These are phyloP conservation scores for Philereme transversata DNA, from an alignment of 2,888 invertebrate species.

Conservation along the genomic window DNA sequence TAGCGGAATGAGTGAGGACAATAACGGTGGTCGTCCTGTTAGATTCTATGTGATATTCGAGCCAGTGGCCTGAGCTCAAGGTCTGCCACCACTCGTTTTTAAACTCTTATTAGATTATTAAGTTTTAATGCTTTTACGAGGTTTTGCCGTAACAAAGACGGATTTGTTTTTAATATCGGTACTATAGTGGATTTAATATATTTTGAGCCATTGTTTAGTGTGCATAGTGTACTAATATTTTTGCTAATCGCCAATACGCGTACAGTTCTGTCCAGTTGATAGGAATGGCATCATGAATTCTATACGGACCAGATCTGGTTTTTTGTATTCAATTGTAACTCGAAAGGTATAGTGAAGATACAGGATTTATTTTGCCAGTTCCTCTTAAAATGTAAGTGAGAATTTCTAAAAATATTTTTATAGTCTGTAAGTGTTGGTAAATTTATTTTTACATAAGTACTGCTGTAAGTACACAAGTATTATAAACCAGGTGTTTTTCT, in stretches of 20 bases:
- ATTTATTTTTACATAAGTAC: constrained; percentile 74
- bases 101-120: constrained; percentile 70
- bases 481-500: constrained; percentile 49
- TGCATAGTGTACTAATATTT: constrained; percentile 80
- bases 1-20: constrained; percentile 75
- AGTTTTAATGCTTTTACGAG: constrained; percentile 74
- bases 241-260: constrained; percentile 71
- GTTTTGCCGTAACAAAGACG: constrained; percentile 65
- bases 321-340: constrained; percentile 61
- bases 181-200: constrained; percentile 79
- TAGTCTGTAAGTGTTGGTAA: constrained; percentile 79
- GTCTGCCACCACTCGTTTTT: constrained; percentile 60
- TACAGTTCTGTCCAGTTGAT: constrained; percentile 73
- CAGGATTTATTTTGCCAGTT: constrained; percentile 84
- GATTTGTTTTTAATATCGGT: constrained; percentile 68
- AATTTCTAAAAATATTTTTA: constrained; percentile 82
- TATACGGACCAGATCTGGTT: constrained; percentile 74
- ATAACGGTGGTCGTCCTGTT: constrained; percentile 72
- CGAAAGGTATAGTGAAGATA: constrained; percentile 57
- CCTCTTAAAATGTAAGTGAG: constrained; percentile 83
- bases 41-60: constrained; percentile 65
- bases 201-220: constrained; percentile 77
- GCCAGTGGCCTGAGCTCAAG: constrained; percentile 50
- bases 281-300: constrained; percentile 81
- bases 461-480: constrained; percentile 71